Evolutionary conservation across 2,888 invertebrate species (phyloP), one percentile per base, ranked within the genome.

Genomic region (Hydriomena furcata): DNA sequence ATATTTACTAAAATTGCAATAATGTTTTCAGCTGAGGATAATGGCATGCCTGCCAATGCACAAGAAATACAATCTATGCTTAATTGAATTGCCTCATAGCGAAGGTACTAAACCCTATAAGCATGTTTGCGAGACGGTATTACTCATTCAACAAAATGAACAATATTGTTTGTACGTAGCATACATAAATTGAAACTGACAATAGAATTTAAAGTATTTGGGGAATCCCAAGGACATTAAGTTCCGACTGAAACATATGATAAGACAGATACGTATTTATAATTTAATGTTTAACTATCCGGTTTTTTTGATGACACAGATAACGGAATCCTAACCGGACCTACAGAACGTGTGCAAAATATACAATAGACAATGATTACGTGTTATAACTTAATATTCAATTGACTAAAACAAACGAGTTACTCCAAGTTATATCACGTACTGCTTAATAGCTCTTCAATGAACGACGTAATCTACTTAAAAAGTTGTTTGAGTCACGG

Each of bases 281-380:
- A 46, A 25, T 32, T 34, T 44, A 45, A 51, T n/a, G 49, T 58
- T 49, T 58, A 59, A 62, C 49, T 53, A 62, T 50, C 56, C n/a
- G n/a, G 59, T 52, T 49, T 58, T 55, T 52, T 41, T 57, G 53
- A 43, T 52, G 42, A 20, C 52, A 35, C 30, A 46, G 59, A 65
- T 78, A 78, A 77, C 79, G 79, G 78, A 69, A 65, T 60, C 40
- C 44, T 56, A 68, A 60, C 65, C 73, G 69, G 68, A 74, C 71
- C 62, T 66, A 66, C 53, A 63, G 62, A 61, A 71, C 77, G 77
- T 67, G 71, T 58, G 60, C 55, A 61, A 69, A 68, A 70, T 76
- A 42, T 59, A 57, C 53, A 68, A 70, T 64, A 55, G 49, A 55
- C n/a, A 50, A 52, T 55, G 45, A 63, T 72, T 76, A 78, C 76